Base-by-base conservation (phyloP, 2,888 invertebrate species). In the Drosophila mayaguana region DNA sequence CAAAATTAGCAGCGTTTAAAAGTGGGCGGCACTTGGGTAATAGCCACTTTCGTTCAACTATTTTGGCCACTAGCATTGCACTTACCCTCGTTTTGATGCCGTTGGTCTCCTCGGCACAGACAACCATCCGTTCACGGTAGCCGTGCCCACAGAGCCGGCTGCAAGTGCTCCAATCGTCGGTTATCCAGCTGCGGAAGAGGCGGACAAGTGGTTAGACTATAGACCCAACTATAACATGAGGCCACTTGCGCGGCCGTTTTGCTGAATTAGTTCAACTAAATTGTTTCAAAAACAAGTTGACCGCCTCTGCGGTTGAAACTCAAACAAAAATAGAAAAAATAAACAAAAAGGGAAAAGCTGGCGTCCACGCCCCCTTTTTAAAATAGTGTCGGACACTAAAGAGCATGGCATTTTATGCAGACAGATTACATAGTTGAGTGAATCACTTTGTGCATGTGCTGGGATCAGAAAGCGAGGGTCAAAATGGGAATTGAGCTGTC, bases 111-210 rank as follows among this genome's bases (percentile, higher is more conserved):
- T 96, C 95, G 11, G 96, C 96, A 91, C 98, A 98, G 83, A 96
- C 95, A 65, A 98, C 97, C 75, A 96, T 94, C 14, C 98, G 95
- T 65, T 96, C 95, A 83, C 96, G 95, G 74, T 96, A 94, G 7
- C 98, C 98, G 3, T 97, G 97, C 0, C 98, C 98, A 90, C 98
- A 98, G 28, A 95, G 95, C 34, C 95, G 95, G 79, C 97, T 97
- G 93, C 98, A 98, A 16, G 95, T 94, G 54, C 96, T 96, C 98
- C 98, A 98, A 79, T 97, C 97, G 60, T 96, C 96, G 28, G 96
- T 95, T 90, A 96, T 95, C 98, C 98, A 98, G 91, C 98, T 98
- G 93, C 92, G 90, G 77, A 78, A 75, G 63, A 75, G 75, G 80
- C 59, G 75, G 63, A 78, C 63, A 78, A 79, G 75, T 75, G 75